Conservation (phyloP, 2,797 vertebrate genomes). For the Philypnodon macrostomus region DNA sequence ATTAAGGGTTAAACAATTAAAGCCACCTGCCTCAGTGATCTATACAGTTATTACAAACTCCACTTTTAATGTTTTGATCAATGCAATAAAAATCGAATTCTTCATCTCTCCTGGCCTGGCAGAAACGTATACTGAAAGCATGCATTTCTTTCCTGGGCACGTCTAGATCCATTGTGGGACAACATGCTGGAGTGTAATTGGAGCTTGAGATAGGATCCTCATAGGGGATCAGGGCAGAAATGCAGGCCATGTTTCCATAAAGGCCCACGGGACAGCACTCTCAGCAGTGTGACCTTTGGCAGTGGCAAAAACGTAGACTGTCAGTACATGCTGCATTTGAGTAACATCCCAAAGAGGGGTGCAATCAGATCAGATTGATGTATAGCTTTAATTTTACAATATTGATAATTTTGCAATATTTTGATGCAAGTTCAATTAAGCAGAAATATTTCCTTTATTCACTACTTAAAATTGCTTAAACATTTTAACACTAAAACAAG, state of each 20-base stretch:
- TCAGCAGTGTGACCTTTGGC: slow-evolving; percentile 3
- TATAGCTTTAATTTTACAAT: too few species aligned
- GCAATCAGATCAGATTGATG: neutral
- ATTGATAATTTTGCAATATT: too few species aligned
- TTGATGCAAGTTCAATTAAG: too few species aligned
- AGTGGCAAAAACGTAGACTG: neutral
- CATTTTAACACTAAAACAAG: too few species aligned
- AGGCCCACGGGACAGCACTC: slow-evolving; percentile 16
- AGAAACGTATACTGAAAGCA: neutral
- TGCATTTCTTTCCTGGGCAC: neutral
- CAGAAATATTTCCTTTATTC: too few species aligned
- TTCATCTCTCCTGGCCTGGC: neutral
- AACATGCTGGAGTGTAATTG: slow-evolving; percentile 41
- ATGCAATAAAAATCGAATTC: slow-evolving; percentile 13
- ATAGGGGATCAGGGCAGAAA: slow-evolving; percentile 42
- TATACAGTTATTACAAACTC: too few species aligned
- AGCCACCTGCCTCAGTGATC: too few species aligned
- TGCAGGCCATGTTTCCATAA: slow-evolving; percentile 30
- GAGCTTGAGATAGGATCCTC: slow-evolving; percentile 59
- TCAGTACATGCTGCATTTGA: neutral
- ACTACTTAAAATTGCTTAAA: too few species aligned
- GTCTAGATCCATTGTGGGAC: slow-evolving; percentile 2
- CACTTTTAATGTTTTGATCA: slow-evolving; percentile 18
- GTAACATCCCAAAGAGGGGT: neutral
- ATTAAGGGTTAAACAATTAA: slow-evolving; percentile 37